Base-by-base conservation (phyloP, 2,113 vertebrate genomes). In the Copsychus sechellarum region DNA sequence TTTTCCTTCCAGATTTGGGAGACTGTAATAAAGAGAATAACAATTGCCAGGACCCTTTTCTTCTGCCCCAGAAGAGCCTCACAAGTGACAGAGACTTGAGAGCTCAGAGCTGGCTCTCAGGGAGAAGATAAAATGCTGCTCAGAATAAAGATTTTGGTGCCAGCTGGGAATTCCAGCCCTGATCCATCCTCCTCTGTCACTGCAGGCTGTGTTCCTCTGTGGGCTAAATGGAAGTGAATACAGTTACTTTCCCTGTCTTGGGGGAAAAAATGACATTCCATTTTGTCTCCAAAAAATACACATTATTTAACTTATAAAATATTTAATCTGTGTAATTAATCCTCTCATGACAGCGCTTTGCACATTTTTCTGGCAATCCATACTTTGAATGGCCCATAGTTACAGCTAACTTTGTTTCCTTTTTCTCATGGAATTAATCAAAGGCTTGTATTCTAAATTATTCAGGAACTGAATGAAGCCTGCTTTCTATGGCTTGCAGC, bases 271-370 rank as follows among this genome's bases (percentile, higher is more conserved):
- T 98, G 97, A 98, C 98, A 98, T 97, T 97, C 96, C 97, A 98
- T 98, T 98, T 98, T 97, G 97, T 98, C 97, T 98, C 96, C 86
- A 97, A 98, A 96, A 98, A 98, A 98, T 96, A 98, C 96, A 98
- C 98, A 98, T 98, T 98, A 98, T 98, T 98, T 97, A 98, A 98
- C 96, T 97, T 97, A 98, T 98, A 97, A 98, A 98, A 98, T 98
- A 98, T 98, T 98, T 98, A 98, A 96, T 98, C 97, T 97, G 81
- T 93, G 97, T 94, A 98, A 98, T 98, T 97, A 98, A 98, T 98
- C 97, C 97, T 98, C 95, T 96, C 95, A 70, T 85, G 96, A 96
- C 96, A 93, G 89, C 74, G 36, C 97, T 97, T 95, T 97, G 90
- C 96, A 97, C 97, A 96, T 97, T 97, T 96, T 95, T 95, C 95